Conservation (phyloP, 2,888 invertebrate genomes). For the Zootermopsis nevadensis region DNA sequence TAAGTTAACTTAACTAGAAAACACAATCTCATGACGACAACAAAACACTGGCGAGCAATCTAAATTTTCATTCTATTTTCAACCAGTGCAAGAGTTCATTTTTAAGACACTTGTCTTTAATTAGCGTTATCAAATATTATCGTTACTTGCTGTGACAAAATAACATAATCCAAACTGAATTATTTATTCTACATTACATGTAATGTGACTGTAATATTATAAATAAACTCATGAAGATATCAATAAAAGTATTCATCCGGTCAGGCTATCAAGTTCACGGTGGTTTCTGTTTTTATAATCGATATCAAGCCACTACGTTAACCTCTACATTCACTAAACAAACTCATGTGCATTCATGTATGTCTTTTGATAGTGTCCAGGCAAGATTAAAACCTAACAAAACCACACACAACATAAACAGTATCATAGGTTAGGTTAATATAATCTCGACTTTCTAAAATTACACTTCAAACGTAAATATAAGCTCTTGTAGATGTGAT, state of each 20-base stretch:
- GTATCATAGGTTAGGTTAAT: background rate
- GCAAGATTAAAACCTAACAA: background rate
- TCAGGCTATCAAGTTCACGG: background rate
- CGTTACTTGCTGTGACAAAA: too few relatives aligned
- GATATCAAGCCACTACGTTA: background rate
- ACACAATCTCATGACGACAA: too few relatives aligned
- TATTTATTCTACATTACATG: background rate
- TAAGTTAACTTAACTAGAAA: too few relatives aligned
- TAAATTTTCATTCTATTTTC: too few relatives aligned
- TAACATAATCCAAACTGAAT: too few relatives aligned
- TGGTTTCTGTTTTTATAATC: background rate
- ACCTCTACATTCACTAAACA: slow-evolving; percentile 2
- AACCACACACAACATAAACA: slow-evolving; percentile 2
- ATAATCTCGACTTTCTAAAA: background rate
- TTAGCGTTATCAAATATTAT: too few relatives aligned
- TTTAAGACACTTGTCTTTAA: too few relatives aligned
- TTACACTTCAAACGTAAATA: background rate
- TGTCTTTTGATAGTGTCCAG: slow-evolving; percentile 6
- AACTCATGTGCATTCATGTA: slow-evolving; percentile 17
- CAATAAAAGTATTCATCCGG: background rate
- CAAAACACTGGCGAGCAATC: too few relatives aligned
- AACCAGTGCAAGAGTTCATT: too few relatives aligned
- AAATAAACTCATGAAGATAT: background rate
- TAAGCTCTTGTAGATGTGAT: too few relatives aligned
- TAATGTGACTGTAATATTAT: background rate